A percentile compares a stretch with the other conserved stretches of the same genome.
These are phyloP conservation scores for Dromius quadrimaculatus DNA, from an alignment of 2,888 invertebrate genomes.

Conservation along the genomic window DNA sequence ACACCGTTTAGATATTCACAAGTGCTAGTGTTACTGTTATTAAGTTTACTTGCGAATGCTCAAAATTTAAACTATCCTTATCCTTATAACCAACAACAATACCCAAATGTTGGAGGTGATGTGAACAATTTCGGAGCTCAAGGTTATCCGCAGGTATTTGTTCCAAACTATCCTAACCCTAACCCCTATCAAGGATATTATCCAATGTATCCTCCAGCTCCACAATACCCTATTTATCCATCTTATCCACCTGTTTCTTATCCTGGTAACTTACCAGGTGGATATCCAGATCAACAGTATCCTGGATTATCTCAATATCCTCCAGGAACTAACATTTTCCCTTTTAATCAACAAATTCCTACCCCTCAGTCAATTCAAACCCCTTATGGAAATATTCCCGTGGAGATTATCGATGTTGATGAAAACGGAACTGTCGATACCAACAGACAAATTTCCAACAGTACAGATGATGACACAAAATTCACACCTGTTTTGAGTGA, in stretches of 20 bases:
- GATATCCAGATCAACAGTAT: not conserved
- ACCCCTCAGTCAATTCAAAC: constrained; percentile 7
- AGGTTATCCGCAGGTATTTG: constrained; percentile 8
- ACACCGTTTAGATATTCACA: not conserved
- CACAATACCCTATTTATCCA: constrained; percentile 21
- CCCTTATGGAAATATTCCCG: constrained; percentile 32
- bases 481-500: constrained; percentile 1
- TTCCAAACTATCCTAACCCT: constrained; percentile 2
- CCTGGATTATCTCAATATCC: constrained; percentile 10
- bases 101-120: not conserved
- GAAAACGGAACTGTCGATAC: not conserved
- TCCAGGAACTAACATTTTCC: constrained; percentile 3
- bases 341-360: constrained; percentile 15
- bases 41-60: constrained; percentile 12
- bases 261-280: too few species aligned
- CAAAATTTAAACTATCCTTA: constrained; percentile 26
- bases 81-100: constrained; percentile 2
- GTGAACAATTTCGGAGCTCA: constrained; percentile 3
- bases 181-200: constrained; percentile 8
- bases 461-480: not conserved
- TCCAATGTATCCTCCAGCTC: constrained; percentile 1
- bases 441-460: not conserved
- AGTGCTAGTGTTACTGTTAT: constrained; percentile 20
- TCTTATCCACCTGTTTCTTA: not conserved
- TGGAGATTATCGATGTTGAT: constrained; percentile 39